Base-by-base conservation (phyloP, 1,140 invertebrate species). In the Eriosoma lanigerum region DNA sequence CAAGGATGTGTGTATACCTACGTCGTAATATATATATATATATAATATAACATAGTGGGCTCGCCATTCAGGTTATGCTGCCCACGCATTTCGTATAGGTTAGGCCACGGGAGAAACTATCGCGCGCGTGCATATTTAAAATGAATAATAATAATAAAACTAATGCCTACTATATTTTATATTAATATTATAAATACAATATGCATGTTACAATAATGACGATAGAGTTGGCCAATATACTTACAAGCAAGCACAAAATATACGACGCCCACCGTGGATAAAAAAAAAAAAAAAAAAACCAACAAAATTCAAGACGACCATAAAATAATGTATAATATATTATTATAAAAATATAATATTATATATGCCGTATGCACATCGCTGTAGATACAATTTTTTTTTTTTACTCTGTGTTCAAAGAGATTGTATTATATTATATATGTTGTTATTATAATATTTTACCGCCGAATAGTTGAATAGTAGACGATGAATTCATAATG, bases 81-180 rank as follows among this genome's bases (percentile, higher is more conserved):
- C 75, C 75, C 75, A 78, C 75, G 75, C 75, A 62, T 38, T 44
- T 46, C 75, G 54, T 78, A 72, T 19, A 48, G 38, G 75, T 60
- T 78, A 78, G 72, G 72, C 72, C 52, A 76, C 68, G 24, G 54
- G 75, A 62, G 75, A 78, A 78, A 78, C 75, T 78, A 29, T 21
- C 56, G 56, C 68, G 46, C 46, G 46, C 46, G 52, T 10, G 21
- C 13, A 76, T 78, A 60, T 60, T 60, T 62, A 48, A 78, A 44
- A 26, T 17, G 29, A 62, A 60, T 62, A 78, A 52, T 78, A 44
- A 62, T 44, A 62, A 62, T 24, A 52, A 72, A 44, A 32, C 12
- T 3, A 38, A 60, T 62, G 56, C 75, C 73, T 76, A 76, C 72
- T 46, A 38, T 68, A 46, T 46, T 70, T n/a, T 3, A 70, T 70